These are phyloP conservation scores for Gari tellinella DNA, from an alignment of 2,888 invertebrate genomes.

Conservation along the genomic window DNA sequence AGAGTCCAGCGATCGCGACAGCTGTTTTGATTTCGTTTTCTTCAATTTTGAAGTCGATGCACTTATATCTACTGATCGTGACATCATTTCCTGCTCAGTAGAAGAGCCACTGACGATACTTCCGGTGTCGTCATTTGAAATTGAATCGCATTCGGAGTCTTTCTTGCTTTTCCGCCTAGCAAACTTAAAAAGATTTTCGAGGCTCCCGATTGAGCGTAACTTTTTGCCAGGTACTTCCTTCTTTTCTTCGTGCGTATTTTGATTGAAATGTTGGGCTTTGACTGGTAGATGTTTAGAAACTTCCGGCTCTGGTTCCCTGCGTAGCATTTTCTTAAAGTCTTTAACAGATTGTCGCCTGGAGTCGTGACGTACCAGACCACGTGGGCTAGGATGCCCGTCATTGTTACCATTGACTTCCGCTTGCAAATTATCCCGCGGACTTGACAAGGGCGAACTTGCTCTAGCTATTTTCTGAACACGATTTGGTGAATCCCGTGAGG, in stretches of 20 bases:
- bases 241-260: conserved; percentile 14
- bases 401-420: conserved; percentile 15
- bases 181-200: conserved; percentile 69
- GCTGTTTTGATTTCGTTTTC: conserved; percentile 39
- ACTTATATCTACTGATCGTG: conserved; percentile 63
- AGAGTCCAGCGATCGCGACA: conserved; percentile 63
- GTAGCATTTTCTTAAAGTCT: conserved; percentile 63
- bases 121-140: conserved; percentile 46
- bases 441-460: conserved; percentile 4
- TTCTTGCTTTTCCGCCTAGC: conserved; percentile 56
- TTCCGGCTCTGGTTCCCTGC: conserved; percentile 60
- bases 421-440: conserved; percentile 26
- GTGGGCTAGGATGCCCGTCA: conserved; percentile 27
- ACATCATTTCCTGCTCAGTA: conserved; percentile 36
- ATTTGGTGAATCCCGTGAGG: conserved; percentile 43
- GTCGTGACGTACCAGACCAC: conserved; percentile 33
- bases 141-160: conserved; percentile 46
- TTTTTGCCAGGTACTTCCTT: conserved; percentile 53
- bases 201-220: conserved; percentile 67
- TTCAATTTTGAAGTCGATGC: conserved; percentile 57
- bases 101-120: conserved; percentile 44
- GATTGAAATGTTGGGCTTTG: conserved; percentile 65
- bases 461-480: conserved; percentile 43
- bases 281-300: conserved; percentile 56
- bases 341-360: conserved; percentile 59